A percentile compares a stretch with the other conserved stretches of the same genome.
Conservation (phyloP, 2,888 invertebrate species). For the Acleris laterana region DNA sequence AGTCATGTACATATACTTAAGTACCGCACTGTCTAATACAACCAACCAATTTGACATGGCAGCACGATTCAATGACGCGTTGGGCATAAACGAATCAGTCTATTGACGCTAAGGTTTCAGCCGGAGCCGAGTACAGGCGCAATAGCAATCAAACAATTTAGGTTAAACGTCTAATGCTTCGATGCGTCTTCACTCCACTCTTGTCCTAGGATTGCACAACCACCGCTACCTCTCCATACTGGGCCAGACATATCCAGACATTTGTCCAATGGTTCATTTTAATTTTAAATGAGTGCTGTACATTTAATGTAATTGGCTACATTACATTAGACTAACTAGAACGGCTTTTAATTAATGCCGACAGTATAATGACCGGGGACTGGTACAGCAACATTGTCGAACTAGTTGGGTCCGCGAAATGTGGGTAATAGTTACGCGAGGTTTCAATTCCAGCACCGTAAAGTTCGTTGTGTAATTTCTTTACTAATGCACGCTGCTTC, state of each 20-base stretch:
- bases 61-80: constrained; percentile 30
- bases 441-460: constrained; percentile 22
- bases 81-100: constrained; percentile 25
- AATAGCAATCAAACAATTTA: constrained; percentile 77
- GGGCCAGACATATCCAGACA: constrained; percentile 14
- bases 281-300: constrained; percentile 30
- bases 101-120: constrained; percentile 35
- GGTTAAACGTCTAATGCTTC: constrained; percentile 60
- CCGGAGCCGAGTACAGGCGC: constrained; percentile 32
- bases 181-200: constrained; percentile 44
- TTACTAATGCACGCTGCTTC: constrained; percentile 22
- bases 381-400: constrained; percentile 29
- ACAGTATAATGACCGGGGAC: constrained; percentile 26
- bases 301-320: constrained; percentile 30
- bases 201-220: constrained; percentile 50
- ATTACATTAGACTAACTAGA: constrained; percentile 30
- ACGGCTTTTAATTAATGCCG: constrained; percentile 26
- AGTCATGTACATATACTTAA: not conserved
- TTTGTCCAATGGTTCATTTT: constrained; percentile 21
- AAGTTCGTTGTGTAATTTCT: constrained; percentile 28
- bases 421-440: constrained; percentile 28
- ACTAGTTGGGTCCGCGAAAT: constrained; percentile 30
- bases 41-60: constrained; percentile 24
- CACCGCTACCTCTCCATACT: constrained; percentile 33
- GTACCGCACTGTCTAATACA: constrained; percentile 21